These are phyloP conservation scores for Atrina japonica DNA, from an alignment of 2,888 invertebrate genomes.

Conservation along the genomic window DNA sequence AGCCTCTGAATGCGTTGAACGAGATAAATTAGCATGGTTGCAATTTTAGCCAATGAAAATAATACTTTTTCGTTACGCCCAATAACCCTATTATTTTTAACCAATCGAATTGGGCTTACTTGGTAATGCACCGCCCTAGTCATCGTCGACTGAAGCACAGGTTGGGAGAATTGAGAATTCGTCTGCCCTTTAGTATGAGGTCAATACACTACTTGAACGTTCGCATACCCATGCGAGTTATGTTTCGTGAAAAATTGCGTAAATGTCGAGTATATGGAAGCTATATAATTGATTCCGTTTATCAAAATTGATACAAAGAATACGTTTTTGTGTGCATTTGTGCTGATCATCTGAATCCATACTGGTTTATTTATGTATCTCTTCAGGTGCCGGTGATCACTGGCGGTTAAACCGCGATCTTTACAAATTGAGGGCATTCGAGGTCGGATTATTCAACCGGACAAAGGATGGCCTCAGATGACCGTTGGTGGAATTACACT, in stretches of 20 bases:
- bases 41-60: slow-evolving; percentile 30
- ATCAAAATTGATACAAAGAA: too few relatives aligned
- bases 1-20: too few relatives aligned
- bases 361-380: too few relatives aligned
- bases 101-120: slow-evolving; percentile 33
- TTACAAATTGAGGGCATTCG: slow-evolving; percentile 15
- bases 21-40: slow-evolving; percentile 7
- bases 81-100: slow-evolving; percentile 26
- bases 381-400: too few relatives aligned
- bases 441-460: slow-evolving; percentile 16
- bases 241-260: slow-evolving; percentile 17
- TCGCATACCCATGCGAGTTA: slow-evolving; percentile 23
- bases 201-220: slow-evolving; percentile 27
- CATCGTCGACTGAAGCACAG: slow-evolving; percentile 14
- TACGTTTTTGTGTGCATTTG: too few relatives aligned
- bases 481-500: slow-evolving; percentile 6
- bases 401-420: not conserved
- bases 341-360: too few relatives aligned
- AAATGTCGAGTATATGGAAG: slow-evolving; percentile 15
- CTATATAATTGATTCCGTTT: too few relatives aligned
- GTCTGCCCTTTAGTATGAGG: slow-evolving; percentile 27
- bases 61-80: slow-evolving; percentile 23
- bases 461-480: slow-evolving; percentile 14
- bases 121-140: slow-evolving; percentile 24
- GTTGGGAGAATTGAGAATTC: slow-evolving; percentile 34